Percentiles rank a stretch among this genome's conserved stretches.
These are phyloP conservation scores for Enteromius fasciolatus DNA, from an alignment of 2,797 vertebrate genomes.

Conservation along the genomic window DNA sequence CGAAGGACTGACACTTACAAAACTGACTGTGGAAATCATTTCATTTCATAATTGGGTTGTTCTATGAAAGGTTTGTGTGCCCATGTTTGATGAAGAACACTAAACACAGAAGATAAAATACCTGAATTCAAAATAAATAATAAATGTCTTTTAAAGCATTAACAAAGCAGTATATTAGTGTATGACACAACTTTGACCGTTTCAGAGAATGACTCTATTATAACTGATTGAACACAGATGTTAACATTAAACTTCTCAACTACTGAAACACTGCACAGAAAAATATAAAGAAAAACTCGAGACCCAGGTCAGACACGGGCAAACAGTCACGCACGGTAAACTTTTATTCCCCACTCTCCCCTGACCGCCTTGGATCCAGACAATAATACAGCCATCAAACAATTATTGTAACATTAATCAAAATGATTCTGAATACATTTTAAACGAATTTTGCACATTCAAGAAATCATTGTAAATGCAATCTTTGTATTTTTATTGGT, in stretches of 20 bases:
- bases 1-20: background rate
- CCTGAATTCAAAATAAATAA: background rate
- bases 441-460: background rate
- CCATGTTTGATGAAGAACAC: too few species aligned
- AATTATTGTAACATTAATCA: background rate
- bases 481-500: too few species aligned
- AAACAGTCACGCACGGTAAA: constrained; percentile 15
- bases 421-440: background rate
- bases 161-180: background rate
- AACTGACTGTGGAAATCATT: background rate
- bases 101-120: background rate
- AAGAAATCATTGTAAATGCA: background rate
- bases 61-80: background rate
- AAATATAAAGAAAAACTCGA: background rate
- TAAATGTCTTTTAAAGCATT: background rate
- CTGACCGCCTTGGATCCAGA: background rate
- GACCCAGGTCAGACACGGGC: constrained; percentile 15
- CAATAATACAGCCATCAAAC: background rate
- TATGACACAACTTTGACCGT: background rate
- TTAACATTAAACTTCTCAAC: background rate
- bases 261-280: background rate
- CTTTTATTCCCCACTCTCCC: background rate
- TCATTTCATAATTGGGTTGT: background rate
- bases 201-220: background rate
- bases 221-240: background rate